These are phyloP conservation scores for Atta cephalotes DNA, from an alignment of 1,140 invertebrate species.

Conservation along the genomic window DNA sequence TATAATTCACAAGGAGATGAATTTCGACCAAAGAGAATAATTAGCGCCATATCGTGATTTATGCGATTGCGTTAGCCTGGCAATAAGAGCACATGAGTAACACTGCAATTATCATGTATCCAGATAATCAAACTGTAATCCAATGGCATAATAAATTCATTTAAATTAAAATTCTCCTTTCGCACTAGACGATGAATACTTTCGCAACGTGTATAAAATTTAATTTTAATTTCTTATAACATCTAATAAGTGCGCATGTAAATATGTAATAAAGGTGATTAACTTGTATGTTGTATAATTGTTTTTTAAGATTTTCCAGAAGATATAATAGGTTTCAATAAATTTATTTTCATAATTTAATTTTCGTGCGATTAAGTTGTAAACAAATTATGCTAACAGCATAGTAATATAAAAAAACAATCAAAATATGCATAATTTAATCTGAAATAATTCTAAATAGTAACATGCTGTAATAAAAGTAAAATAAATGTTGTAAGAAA, in stretches of 20 bases:
- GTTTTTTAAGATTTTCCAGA: not conserved
- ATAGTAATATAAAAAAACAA: not conserved
- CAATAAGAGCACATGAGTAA: slow-evolving; percentile 53
- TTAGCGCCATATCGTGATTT: slow-evolving; percentile 61
- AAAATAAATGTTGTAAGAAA: slow-evolving; percentile 17
- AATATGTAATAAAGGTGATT: not conserved
- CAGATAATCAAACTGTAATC: slow-evolving; percentile 57
- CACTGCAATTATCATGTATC: slow-evolving; percentile 38
- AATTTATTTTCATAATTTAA: slow-evolving; percentile 2
- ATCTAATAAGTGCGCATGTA: not conserved
- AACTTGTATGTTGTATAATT: not conserved
- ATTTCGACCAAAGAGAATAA: slow-evolving; percentile 62
- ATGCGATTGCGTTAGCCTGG: slow-evolving; percentile 50
- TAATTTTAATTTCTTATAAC: slow-evolving; percentile 29
- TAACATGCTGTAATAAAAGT: not conserved
- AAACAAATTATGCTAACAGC: not conserved
- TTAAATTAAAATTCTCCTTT: slow-evolving; percentile 26
- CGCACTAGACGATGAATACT: not conserved
- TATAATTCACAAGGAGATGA: slow-evolving; percentile 63
- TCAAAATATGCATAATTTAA: not conserved
- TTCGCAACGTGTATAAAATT: not conserved
- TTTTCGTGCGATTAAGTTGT: not conserved
- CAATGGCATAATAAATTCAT: slow-evolving; percentile 27
- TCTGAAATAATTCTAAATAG: not conserved
- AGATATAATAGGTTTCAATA: not conserved